Percentiles rank a stretch among this genome's conserved stretches.
Evolutionary conservation across 2,888 invertebrate genomes (phyloP).

Genomic region (Vanessa cardui): DNA sequence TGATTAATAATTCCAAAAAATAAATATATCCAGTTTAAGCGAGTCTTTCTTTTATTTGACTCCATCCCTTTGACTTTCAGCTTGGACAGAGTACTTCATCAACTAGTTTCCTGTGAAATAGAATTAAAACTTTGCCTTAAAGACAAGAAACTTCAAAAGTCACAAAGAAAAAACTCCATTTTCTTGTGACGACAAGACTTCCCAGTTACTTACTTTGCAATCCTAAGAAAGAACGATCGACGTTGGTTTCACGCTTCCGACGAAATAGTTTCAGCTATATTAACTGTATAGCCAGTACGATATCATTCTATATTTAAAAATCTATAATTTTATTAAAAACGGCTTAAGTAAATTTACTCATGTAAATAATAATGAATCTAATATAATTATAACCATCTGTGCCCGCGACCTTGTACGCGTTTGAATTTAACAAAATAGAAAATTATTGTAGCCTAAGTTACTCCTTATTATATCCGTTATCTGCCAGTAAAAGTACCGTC

Average conservation of each 20-base stretch:
- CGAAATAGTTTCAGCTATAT: not conserved
- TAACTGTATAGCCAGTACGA: not conserved
- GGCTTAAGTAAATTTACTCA: too few relatives aligned
- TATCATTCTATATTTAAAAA: not conserved
- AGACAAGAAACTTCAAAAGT: conserved; percentile 37
- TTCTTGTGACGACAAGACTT: conserved; percentile 26
- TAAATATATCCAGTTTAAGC: conserved; percentile 13
- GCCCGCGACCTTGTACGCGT: too few relatives aligned
- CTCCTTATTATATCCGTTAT: too few relatives aligned
- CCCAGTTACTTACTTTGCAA: conserved; percentile 19
- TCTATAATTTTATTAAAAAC: too few relatives aligned
- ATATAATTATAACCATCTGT: too few relatives aligned
- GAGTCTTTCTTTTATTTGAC: conserved; percentile 24
- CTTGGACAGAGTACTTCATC: conserved; percentile 36
- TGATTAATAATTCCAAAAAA: conserved; percentile 12
- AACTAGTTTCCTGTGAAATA: conserved; percentile 38
- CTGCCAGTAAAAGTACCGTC: too few relatives aligned
- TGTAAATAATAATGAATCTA: not conserved
- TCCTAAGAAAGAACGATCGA: conserved; percentile 6
- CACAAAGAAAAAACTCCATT: conserved; percentile 31
- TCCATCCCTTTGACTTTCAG: conserved; percentile 27
- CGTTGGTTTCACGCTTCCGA: not conserved
- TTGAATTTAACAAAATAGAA: too few relatives aligned
- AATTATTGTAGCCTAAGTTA: too few relatives aligned
- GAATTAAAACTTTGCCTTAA: conserved; percentile 38